Evolutionary conservation across 2,113 vertebrate genomes (phyloP).

Genomic region (Phalacrocorax pelagicus): DNA sequence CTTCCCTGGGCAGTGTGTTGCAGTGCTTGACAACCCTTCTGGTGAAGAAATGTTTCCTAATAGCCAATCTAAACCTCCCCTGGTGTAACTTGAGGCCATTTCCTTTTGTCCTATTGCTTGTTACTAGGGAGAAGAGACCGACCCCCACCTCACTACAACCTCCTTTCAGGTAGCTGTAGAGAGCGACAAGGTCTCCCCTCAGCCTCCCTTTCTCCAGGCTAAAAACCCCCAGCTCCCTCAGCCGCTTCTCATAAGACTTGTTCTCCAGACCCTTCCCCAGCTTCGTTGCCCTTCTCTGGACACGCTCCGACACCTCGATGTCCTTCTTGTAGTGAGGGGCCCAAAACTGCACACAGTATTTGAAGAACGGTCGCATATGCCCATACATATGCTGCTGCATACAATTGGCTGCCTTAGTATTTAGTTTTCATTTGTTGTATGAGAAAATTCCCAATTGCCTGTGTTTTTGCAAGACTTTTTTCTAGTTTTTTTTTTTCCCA

Average conservation of each 20-base stretch:
- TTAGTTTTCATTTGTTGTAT: background rate
- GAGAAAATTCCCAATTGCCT: background rate
- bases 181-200: background rate
- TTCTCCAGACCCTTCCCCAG: background rate
- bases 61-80: no score
- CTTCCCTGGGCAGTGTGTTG: background rate
- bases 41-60: background rate
- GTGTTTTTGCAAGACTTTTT: background rate
- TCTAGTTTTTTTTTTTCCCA: background rate
- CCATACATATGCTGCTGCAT: background rate
- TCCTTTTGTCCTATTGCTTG: no score
- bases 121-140: background rate
- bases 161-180: background rate
- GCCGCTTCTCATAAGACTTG: fast-evolving
- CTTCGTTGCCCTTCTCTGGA: background rate
- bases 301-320: fast-evolving
- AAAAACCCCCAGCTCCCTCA: background rate
- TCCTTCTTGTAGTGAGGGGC: background rate
- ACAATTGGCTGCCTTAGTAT: background rate
- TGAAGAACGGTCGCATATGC: fast-evolving
- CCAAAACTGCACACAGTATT: background rate
- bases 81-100: no score
- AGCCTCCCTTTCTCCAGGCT: background rate
- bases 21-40: background rate
- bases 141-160: no score